These are phyloP conservation scores for Choloepus hoffmanni DNA, from an alignment of 2,113 vertebrate genomes.

Conservation along the genomic window DNA sequence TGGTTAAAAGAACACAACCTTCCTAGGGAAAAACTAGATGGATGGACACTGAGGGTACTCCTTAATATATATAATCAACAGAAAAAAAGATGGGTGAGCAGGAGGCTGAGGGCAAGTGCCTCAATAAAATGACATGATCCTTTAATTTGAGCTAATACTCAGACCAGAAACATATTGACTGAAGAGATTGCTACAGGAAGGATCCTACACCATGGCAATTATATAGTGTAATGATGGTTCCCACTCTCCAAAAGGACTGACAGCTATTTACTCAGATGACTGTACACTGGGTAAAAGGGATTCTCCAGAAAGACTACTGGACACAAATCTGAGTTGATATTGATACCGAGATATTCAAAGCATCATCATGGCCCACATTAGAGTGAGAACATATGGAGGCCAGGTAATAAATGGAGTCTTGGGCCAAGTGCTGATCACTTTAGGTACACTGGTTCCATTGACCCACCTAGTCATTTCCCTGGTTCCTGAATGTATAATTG, in stretches of 20 bases:
- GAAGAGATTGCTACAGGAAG: neutral
- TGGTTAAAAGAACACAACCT: neutral
- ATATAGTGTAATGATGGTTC: neutral
- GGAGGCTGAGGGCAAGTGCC: neutral
- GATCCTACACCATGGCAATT: neutral
- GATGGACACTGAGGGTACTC: neutral
- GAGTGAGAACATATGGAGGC: neutral
- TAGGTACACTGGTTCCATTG: neutral
- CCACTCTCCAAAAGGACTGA: neutral
- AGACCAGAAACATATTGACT: neutral
- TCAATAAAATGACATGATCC: neutral
- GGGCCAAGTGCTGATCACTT: neutral
- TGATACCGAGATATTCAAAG: neutral
- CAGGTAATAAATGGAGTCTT: neutral
- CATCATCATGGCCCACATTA: neutral
- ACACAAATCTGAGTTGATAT: neutral
- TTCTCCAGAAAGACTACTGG: neutral
- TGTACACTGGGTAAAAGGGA: neutral
- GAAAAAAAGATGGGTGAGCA: neutral
- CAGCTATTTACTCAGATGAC: neutral
- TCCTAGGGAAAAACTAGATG: neutral
- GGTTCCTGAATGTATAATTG: neutral
- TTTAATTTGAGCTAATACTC: neutral
- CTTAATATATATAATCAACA: neutral
- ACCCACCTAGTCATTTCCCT: neutral